Evolutionary conservation across 1,140 invertebrate genomes (phyloP).

Genomic region (Cydia amplana): DNA sequence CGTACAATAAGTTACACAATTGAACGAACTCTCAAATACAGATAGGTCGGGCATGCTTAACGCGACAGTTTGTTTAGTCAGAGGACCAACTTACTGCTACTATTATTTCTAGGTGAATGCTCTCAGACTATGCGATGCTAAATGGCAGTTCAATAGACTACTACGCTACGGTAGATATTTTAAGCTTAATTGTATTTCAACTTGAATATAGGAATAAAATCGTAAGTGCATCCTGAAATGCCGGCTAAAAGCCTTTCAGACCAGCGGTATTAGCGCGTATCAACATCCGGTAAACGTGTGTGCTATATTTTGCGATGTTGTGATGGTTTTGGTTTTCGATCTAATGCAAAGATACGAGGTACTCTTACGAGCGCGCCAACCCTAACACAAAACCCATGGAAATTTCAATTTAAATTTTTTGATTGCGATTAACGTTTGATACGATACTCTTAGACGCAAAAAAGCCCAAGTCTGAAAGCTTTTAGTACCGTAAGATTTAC

Average conservation of each 20-base stretch:
- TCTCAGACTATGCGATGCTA: constrained; percentile 15
- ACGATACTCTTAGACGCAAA: no score
- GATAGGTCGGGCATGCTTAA: background rate
- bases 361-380: no score
- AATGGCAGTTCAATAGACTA: constrained; percentile 24
- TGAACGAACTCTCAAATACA: background rate
- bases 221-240: background rate
- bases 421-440: no score
- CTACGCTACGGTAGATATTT: constrained; percentile 18
- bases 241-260: background rate
- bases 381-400: no score
- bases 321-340: no score
- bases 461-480: background rate
- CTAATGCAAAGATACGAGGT: no score
- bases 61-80: background rate
- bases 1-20: no score
- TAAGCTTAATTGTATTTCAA: constrained; percentile 23
- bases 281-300: no score
- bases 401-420: no score
- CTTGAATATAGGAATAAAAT: background rate
- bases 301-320: no score
- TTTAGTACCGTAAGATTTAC: constrained; percentile 1
- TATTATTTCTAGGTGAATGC: constrained; percentile 22
- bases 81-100: background rate
- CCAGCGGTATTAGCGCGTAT: no score